Conservation (phyloP, 2,888 invertebrate genomes). For the Amitus sp. region DNA sequence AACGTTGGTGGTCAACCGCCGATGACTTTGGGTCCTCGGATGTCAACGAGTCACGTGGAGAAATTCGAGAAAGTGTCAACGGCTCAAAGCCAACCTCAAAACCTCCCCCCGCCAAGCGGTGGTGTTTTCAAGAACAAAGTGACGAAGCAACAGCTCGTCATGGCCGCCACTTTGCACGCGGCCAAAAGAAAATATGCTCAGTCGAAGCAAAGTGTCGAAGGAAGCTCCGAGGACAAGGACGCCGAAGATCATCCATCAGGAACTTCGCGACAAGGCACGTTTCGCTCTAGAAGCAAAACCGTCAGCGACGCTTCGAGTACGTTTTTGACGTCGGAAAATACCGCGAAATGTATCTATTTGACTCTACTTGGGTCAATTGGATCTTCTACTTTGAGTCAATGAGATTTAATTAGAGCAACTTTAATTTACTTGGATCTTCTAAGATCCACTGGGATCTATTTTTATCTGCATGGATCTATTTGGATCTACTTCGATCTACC, state of each 20-base stretch:
- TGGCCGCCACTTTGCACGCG: constrained; percentile 65
- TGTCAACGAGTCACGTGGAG: constrained; percentile 60
- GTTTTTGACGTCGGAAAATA: constrained; percentile 37
- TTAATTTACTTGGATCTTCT: too few relatives aligned
- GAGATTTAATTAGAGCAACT: too few relatives aligned
- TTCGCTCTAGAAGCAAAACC: constrained; percentile 85
- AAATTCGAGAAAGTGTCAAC: constrained; percentile 56
- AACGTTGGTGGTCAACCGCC: constrained; percentile 53
- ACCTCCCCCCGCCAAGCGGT: constrained; percentile 42
- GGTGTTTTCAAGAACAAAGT: constrained; percentile 77
- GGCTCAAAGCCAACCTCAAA: constrained; percentile 48
- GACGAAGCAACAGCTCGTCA: constrained; percentile 79
- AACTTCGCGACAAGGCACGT: constrained; percentile 58
- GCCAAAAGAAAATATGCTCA: constrained; percentile 59
- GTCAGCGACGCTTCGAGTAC: constrained; percentile 84
- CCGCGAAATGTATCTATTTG: too few relatives aligned
- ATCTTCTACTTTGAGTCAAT: too few relatives aligned
- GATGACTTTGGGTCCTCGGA: constrained; percentile 58
- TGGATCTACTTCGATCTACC: too few relatives aligned
- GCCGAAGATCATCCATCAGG: constrained; percentile 69
- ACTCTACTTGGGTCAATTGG: too few relatives aligned
- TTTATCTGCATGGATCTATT: too few relatives aligned
- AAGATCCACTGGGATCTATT: too few relatives aligned
- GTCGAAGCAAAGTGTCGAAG: constrained; percentile 76
- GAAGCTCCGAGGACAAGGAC: constrained; percentile 81